A percentile compares a stretch with the other conserved stretches of the same genome.
Conservation (phyloP, 1,140 invertebrate species). For the Drosophila guanche region DNA sequence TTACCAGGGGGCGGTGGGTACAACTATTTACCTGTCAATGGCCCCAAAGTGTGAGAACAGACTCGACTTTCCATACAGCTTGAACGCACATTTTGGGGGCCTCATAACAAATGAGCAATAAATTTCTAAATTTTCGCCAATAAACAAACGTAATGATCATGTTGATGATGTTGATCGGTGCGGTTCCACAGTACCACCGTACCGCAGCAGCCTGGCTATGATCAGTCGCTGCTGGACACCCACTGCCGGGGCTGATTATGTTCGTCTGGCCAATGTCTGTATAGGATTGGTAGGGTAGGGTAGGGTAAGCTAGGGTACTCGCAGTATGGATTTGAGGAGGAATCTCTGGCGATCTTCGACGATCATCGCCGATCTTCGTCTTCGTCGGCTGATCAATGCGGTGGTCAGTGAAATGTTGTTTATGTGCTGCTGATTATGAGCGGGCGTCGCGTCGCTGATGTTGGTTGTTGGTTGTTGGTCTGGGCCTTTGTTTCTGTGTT, state of each 20-base stretch:
- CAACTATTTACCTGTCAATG: slow-evolving; percentile 65
- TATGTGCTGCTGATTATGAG: slow-evolving; percentile 81
- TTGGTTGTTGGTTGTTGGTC: slow-evolving; percentile 47
- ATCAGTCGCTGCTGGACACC: slow-evolving; percentile 62
- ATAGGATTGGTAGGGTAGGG: slow-evolving; percentile 33
- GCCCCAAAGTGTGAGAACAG: slow-evolving; percentile 71
- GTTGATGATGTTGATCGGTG: slow-evolving; percentile 58
- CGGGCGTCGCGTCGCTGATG: slow-evolving; percentile 56
- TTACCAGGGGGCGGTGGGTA: slow-evolving; percentile 13
- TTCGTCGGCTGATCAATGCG: slow-evolving; percentile 56
- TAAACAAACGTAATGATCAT: slow-evolving; percentile 78
- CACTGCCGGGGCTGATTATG: slow-evolving; percentile 71
- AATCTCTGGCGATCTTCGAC: slow-evolving; percentile 49
- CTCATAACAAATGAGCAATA: slow-evolving; percentile 73
- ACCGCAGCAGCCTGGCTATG: background rate
- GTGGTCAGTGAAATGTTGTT: slow-evolving; percentile 74
- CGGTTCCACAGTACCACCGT: too few species aligned
- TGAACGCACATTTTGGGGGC: slow-evolving; percentile 48
- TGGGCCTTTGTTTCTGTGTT: slow-evolving; percentile 65
- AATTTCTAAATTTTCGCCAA: slow-evolving; percentile 80
- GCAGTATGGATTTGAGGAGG: slow-evolving; percentile 19
- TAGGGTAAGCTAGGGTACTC: slow-evolving; percentile 8
- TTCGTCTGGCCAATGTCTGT: slow-evolving; percentile 67
- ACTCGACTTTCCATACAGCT: slow-evolving; percentile 43
- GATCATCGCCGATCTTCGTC: slow-evolving; percentile 38